Percentiles rank a stretch among this genome's conserved stretches.
Conservation (phyloP, 2,113 vertebrate species). For the Cariama cristata region DNA sequence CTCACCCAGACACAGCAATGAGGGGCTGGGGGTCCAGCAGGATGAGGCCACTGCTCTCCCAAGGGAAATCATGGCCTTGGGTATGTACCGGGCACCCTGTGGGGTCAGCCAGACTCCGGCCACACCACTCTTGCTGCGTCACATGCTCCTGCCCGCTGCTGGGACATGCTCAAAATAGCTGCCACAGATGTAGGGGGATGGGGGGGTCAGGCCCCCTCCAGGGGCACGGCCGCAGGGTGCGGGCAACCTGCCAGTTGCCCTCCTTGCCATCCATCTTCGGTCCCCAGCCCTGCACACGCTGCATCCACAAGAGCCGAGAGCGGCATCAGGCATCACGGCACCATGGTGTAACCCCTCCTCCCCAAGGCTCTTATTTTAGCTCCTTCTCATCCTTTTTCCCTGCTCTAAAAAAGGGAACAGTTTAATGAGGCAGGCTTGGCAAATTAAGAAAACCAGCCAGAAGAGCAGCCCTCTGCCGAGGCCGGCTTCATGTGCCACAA, state of each 20-base stretch:
- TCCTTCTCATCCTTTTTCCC: background rate
- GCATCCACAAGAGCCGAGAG: background rate
- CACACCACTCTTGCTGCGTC: background rate
- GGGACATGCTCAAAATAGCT: background rate
- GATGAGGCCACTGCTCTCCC: background rate
- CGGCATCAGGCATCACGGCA: background rate
- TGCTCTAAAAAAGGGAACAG: background rate
- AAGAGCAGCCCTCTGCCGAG: background rate
- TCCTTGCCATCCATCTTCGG: rapidly evolving
- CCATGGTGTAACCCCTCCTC: background rate
- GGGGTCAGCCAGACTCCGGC: background rate
- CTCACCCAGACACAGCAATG: background rate
- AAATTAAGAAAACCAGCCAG: background rate
- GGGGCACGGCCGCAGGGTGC: rapidly evolving
- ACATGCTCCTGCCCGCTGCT: background rate
- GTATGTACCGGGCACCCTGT: background rate
- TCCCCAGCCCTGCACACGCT: rapidly evolving
- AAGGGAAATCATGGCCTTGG: background rate
- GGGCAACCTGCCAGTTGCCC: background rate
- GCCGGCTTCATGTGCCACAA: rapidly evolving
- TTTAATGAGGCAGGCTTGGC: constrained; percentile 28
- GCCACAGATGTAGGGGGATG: background rate
- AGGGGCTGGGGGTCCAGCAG: background rate
- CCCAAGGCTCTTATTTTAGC: background rate
- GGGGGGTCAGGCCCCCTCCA: background rate